A percentile compares a stretch with the other conserved stretches of the same genome.
Evolutionary conservation across 1,140 invertebrate genomes (phyloP).

Genomic region (Drosophila littoralis): DNA sequence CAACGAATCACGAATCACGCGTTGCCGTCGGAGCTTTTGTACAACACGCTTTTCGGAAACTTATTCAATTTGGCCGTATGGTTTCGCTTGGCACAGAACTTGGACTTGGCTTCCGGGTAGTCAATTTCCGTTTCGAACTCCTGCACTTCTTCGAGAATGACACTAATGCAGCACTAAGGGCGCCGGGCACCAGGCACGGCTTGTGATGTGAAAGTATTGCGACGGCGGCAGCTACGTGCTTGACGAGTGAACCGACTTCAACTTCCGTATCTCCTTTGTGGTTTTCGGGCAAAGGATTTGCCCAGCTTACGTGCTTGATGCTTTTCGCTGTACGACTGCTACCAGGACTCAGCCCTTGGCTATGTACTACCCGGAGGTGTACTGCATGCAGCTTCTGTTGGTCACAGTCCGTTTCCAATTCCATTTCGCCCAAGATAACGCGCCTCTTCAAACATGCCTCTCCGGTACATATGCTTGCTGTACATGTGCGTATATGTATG

Average conservation of each 20-base stretch:
- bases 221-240: conserved; percentile 60
- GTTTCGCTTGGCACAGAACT: conserved; percentile 40
- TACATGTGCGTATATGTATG: conserved; percentile 34
- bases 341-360: conserved; percentile 84
- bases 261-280: conserved; percentile 84
- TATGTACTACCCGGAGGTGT: conserved; percentile 84
- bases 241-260: conserved; percentile 76
- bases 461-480: conserved; percentile 54
- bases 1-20: conserved; percentile 29
- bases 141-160: conserved; percentile 51
- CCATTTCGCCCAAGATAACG: conserved; percentile 70
- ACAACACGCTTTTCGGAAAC: conserved; percentile 18
- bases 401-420: conserved; percentile 62
- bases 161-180: conserved; percentile 38
- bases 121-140: conserved; percentile 75
- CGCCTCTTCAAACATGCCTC: conserved; percentile 64
- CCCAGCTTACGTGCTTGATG: conserved; percentile 79
- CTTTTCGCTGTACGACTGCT: conserved; percentile 76
- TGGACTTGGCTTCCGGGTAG: conserved; percentile 72
- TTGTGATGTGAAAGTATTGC: conserved; percentile 35
- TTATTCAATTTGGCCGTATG: conserved; percentile 51
- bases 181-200: conserved; percentile 12
- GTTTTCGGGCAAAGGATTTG: conserved; percentile 79
- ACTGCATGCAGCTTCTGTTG: conserved; percentile 82
- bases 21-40: conserved; percentile 62